phyloP scores from a whole-genome alignment of 1,140 invertebrate genomes.

The Daktulosphaira vitifoliae region DNA sequence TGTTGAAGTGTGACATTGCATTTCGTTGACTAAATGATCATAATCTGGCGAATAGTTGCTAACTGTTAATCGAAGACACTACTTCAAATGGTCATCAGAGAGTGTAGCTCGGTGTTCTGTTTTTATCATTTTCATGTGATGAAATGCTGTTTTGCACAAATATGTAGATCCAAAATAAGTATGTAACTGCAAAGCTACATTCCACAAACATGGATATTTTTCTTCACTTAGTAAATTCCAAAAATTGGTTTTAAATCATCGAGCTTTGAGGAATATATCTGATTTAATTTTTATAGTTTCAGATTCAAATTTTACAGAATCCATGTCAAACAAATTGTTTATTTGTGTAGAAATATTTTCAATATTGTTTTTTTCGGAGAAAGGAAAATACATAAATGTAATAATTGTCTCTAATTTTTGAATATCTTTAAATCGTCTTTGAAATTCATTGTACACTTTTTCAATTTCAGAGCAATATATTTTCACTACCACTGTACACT shows the following conservation, averaged over 20 bases:
- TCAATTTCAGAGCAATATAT: not conserved
- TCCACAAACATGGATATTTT: no score
- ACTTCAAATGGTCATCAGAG: no score
- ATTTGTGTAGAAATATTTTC: constrained; percentile 5
- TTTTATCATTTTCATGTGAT: no score
- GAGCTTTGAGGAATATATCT: constrained; percentile 5
- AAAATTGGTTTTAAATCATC: not conserved
- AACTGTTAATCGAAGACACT: no score
- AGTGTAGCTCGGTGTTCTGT: no score
- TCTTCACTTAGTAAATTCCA: no score
- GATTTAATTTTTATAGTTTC: not conserved
- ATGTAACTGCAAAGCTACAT: no score
- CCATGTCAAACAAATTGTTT: not conserved
- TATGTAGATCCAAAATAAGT: no score
- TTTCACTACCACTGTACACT: not conserved
- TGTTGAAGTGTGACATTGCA: no score
- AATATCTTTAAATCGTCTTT: constrained; percentile 12
- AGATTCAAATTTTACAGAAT: constrained; percentile 1
- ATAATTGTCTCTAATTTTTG: not conserved
- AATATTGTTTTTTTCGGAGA: not conserved
- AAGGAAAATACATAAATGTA: not conserved
- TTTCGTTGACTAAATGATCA: no score
- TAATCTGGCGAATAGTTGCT: no score
- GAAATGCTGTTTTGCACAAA: no score
- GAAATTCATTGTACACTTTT: not conserved